Evolutionary conservation across 1,140 invertebrate genomes (phyloP), one percentile per base, ranked within the genome.

Genomic region (Mizuhopecten yessoensis): DNA sequence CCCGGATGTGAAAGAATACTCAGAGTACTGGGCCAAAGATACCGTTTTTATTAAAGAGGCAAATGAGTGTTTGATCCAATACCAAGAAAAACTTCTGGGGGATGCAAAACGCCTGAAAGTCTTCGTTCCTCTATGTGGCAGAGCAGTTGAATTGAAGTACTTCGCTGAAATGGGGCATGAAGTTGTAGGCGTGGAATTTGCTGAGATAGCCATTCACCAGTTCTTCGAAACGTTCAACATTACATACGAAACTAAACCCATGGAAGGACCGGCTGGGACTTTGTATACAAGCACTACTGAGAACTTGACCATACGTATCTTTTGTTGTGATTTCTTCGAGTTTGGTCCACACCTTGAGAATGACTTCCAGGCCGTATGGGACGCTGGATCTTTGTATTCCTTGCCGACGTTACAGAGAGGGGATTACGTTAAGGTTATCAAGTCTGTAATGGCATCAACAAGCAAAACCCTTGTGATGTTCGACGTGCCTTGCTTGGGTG

Each of bases 281-380:
- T 39, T 90, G 34, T 90, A 90, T 45, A 86, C 34, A 33, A 42
- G 89, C n/a, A 90, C 39, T n/a, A 90, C 0, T 20, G 36, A 57
- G 3, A 86, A 33, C 11, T 34, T 90, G 10, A 75, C 0, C 11
- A 90, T 90, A 20, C 34, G 86, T 5, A 90, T 90, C 10, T 90
- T 87, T 87, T 90, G 89, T 42, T 86, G 89, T 11, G 89, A 90
- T 42, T 42, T 90, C n/a, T 90, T 86, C n/a, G 33, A 86, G 15
- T 90, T 90, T 34, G 86, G 23, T 2, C 29, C 89, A 15, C 86
- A 29, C 7, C 0, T 90, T 34, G 89, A 90, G 86, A 33, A 20
- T 1, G 36, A 86, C 10, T 90, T 90, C 42, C 75, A 90, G 33
- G 89, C 75, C 20, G 57, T 90, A 0, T 90, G 89, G 89, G 89